Percentiles rank a stretch among this genome's conserved stretches.
Conservation (phyloP, 2,888 invertebrate genomes). For the Lymantria monacha region DNA sequence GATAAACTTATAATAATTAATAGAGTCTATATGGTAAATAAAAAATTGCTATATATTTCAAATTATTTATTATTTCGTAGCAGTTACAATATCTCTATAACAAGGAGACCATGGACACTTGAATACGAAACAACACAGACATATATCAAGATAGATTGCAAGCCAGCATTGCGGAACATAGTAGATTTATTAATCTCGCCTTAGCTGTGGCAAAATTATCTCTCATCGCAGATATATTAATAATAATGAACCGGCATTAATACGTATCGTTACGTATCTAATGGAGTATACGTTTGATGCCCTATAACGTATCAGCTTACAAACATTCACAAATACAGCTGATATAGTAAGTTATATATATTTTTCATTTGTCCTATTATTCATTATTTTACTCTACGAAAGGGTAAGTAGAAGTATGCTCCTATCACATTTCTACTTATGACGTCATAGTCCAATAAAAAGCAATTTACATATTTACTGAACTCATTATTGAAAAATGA, state of each 20-base stretch:
- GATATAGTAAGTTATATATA: too few species aligned
- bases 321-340: neutral
- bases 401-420: too few species aligned
- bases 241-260: constrained; percentile 61
- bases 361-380: too few species aligned
- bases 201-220: constrained; percentile 44
- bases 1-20: too few species aligned
- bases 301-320: constrained; percentile 32
- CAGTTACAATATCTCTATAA: constrained; percentile 5
- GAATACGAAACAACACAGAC: constrained; percentile 20
- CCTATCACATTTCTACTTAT: too few species aligned
- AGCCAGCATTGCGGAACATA: constrained; percentile 32
- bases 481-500: too few species aligned
- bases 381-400: too few species aligned
- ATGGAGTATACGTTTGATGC: constrained; percentile 48
- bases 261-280: constrained; percentile 50
- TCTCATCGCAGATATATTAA: constrained; percentile 57
- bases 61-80: too few species aligned
- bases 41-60: too few species aligned
- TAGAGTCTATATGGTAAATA: too few species aligned
- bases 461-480: too few species aligned
- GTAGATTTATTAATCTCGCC: constrained; percentile 42
- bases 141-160: constrained; percentile 32
- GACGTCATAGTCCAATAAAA: too few species aligned
- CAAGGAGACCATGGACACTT: constrained; percentile 7